Conservation (phyloP, 2,888 invertebrate genomes). For the Nephrotoma flavescens region DNA sequence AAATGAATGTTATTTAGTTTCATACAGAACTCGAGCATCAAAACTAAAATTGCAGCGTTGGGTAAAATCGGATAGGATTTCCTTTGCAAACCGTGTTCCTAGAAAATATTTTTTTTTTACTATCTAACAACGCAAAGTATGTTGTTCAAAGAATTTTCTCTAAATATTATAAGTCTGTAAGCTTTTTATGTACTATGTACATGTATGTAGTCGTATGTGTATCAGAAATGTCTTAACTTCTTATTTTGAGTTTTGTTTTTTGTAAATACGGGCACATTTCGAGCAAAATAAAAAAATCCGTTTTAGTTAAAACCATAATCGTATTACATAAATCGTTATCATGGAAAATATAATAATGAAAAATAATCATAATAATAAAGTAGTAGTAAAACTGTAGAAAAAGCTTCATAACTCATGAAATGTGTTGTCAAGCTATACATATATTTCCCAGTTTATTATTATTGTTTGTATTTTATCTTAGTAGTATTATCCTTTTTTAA, state of each 20-base stretch:
- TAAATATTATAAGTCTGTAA: no score
- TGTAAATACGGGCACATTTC: not conserved
- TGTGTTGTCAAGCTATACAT: not conserved
- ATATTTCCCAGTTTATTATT: not conserved
- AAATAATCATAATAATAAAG: not conserved
- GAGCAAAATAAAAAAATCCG: not conserved
- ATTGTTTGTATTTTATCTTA: not conserved
- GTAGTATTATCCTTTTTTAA: not conserved
- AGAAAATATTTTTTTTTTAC: no score
- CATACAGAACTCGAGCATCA: no score
- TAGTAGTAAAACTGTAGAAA: not conserved
- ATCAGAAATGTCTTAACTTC: not conserved
- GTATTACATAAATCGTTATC: slow-evolving; percentile 3
- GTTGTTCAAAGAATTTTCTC: no score
- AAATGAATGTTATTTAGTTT: no score
- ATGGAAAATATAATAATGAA: not conserved
- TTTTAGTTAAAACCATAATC: not conserved
- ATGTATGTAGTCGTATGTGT: no score
- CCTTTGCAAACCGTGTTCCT: no score
- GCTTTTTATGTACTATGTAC: no score
- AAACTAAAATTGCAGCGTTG: no score
- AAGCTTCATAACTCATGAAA: not conserved
- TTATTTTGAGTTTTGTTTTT: not conserved
- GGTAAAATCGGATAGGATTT: no score
- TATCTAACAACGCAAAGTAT: no score